Evolutionary conservation across 2,797 vertebrate genomes (phyloP).

Genomic region (Pipistrellus pygmaeus): DNA sequence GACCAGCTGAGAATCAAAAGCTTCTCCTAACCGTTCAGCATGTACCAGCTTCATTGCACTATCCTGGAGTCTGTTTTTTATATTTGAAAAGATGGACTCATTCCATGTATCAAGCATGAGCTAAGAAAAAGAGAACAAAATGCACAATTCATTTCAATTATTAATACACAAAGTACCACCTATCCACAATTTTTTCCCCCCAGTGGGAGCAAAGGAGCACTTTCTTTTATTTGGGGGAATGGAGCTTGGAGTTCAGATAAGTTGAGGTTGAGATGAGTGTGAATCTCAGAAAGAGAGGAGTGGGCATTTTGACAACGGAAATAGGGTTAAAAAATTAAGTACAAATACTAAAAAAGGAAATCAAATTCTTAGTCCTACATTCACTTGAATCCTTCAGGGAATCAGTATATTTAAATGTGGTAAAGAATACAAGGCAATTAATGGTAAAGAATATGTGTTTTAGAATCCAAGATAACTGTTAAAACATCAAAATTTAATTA

Average conservation of each 20-base stretch:
- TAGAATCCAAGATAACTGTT: neutral
- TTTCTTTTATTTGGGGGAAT: neutral
- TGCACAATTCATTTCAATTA: slow-evolving; percentile 51
- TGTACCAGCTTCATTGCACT: slow-evolving; percentile 99
- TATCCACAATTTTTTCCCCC: neutral
- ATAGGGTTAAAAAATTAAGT: neutral
- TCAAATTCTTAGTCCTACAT: neutral
- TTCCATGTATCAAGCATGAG: slow-evolving; percentile 99
- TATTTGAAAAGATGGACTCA: slow-evolving; percentile 99
- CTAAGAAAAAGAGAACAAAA: slow-evolving; percentile 85
- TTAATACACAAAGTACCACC: neutral
- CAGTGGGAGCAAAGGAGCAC: neutral
- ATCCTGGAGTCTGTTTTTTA: slow-evolving; percentile 97
- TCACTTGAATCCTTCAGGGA: slow-evolving; percentile 19
- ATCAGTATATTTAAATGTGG: neutral
- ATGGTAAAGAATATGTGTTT: slow-evolving; percentile 45
- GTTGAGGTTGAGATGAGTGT: neutral
- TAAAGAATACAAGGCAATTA: neutral
- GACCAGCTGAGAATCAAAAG: slow-evolving; percentile 97
- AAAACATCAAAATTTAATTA: slow-evolving; percentile 60
- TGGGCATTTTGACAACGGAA: neutral
- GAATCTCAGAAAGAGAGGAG: neutral
- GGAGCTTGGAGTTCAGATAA: neutral
- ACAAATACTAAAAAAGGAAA: slow-evolving; percentile 22
- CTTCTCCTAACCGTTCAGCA: slow-evolving; percentile 96